Evolutionary conservation across 37 sponge, comb jelly and placozoan genomes (phyloP).

Genomic region (Beroe ovata): DNA sequence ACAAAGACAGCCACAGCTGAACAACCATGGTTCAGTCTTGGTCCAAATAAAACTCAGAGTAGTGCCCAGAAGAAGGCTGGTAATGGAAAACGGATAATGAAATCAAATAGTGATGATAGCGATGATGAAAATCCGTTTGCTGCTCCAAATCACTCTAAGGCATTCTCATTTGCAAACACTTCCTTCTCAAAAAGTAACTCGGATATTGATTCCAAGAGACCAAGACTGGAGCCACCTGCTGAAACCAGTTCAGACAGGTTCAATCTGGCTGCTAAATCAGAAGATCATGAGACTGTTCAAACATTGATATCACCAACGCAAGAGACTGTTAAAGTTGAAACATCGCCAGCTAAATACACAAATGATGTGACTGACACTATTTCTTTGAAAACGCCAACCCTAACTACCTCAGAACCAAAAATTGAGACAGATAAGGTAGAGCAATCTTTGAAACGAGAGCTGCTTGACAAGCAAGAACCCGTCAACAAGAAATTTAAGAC

Average conservation of each 20-base stretch:
- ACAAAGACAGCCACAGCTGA: background rate
- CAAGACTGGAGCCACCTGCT: background rate
- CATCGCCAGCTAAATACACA: background rate
- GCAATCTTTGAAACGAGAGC: background rate
- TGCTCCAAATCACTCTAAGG: background rate
- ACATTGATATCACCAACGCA: background rate
- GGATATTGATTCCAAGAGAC: background rate
- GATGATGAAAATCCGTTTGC: conserved; percentile 41
- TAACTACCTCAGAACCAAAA: background rate
- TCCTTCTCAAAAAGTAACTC: background rate
- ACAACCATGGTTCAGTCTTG: background rate
- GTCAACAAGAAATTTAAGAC: background rate
- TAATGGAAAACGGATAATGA: background rate
- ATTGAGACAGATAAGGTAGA: too few relatives aligned
- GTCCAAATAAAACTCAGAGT: background rate
- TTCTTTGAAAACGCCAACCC: background rate
- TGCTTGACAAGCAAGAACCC: background rate
- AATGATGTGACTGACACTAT: background rate
- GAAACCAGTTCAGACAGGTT: background rate
- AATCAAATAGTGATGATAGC: background rate
- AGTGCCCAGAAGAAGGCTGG: too few relatives aligned
- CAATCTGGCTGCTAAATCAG: background rate
- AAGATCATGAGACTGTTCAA: background rate
- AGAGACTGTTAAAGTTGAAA: background rate
- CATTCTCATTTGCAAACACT: background rate